Conservation (phyloP, 2,113 vertebrate genomes). For the Erythrolamprus reginae region DNA sequence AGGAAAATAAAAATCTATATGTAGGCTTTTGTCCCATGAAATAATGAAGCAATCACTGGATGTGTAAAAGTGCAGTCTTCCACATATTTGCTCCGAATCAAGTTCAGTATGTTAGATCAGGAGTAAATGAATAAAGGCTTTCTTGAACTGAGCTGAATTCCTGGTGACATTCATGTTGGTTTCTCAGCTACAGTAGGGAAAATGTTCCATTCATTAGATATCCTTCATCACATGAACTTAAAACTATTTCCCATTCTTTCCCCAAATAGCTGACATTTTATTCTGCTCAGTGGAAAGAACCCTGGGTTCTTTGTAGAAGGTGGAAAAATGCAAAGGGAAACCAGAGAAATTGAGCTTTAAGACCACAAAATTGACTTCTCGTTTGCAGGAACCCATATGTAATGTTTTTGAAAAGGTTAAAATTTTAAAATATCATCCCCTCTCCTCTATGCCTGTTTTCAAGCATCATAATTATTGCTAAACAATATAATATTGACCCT, state of each 20-base stretch:
- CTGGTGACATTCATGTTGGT: background rate
- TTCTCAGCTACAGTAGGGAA: background rate
- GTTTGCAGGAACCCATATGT: slow-evolving; percentile 26
- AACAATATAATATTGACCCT: slow-evolving; percentile 22
- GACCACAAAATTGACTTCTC: slow-evolving; percentile 30
- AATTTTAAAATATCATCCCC: slow-evolving; percentile 19
- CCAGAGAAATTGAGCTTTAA: slow-evolving; percentile 46
- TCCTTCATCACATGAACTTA: slow-evolving; percentile 33
- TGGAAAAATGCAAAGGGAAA: slow-evolving; percentile 38
- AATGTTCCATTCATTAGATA: slow-evolving; percentile 18
- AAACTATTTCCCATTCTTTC: slow-evolving; percentile 36
- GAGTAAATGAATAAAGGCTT: background rate
- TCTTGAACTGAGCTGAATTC: background rate
- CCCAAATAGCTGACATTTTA: slow-evolving; percentile 50
- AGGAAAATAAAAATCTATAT: background rate
- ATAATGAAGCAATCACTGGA: background rate
- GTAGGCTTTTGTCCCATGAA: background rate
- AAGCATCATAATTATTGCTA: slow-evolving; percentile 43
- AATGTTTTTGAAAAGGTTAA: slow-evolving; percentile 29
- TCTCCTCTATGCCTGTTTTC: background rate
- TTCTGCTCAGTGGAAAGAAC: slow-evolving; percentile 55
- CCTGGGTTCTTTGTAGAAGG: slow-evolving; percentile 57
- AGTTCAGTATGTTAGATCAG: background rate
- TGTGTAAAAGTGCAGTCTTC: background rate
- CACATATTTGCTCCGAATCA: background rate